Conservation (phyloP, 1,140 invertebrate species). For the Plectrocnemia conspersa region DNA sequence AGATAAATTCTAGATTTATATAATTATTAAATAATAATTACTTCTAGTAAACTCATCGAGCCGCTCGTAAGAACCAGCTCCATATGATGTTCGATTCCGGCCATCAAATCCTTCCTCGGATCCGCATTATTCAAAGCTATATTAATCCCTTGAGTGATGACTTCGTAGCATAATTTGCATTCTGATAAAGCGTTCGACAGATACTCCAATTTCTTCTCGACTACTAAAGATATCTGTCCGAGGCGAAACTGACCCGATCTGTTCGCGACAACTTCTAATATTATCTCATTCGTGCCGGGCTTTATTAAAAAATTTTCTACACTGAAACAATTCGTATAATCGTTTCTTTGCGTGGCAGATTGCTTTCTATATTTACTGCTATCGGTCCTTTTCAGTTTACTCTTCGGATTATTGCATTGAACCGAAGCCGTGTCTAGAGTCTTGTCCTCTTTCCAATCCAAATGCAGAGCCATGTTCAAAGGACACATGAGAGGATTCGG, state of each 20-base stretch:
- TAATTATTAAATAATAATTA: conserved; percentile 26
- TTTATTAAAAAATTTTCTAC: conserved; percentile 50
- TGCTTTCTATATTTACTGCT: conserved; percentile 57
- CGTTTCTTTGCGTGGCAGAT: conserved; percentile 49
- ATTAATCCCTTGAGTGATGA: conserved; percentile 46
- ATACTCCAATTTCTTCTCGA: conserved; percentile 60
- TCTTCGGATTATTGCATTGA: conserved; percentile 55
- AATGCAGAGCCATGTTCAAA: conserved; percentile 62
- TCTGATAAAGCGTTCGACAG: conserved; percentile 51
- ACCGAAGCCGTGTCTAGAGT: conserved; percentile 63
- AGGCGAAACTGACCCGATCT: conserved; percentile 58
- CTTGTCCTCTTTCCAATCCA: conserved; percentile 77
- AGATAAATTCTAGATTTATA: neutral
- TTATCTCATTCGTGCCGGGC: conserved; percentile 70
- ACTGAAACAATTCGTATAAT: conserved; percentile 60
- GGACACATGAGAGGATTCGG: conserved; percentile 55
- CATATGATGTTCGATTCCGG: conserved; percentile 65
- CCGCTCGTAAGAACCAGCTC: conserved; percentile 64
- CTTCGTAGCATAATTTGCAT: conserved; percentile 45
- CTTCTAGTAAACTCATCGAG: conserved; percentile 53
- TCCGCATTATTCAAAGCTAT: conserved; percentile 52
- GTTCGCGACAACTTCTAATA: conserved; percentile 57
- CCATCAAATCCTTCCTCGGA: conserved; percentile 60
- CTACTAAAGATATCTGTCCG: conserved; percentile 56
- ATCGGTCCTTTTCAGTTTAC: conserved; percentile 55